Conservation (phyloP, 1,140 invertebrate genomes). For the Neodiprion virginianus region DNA sequence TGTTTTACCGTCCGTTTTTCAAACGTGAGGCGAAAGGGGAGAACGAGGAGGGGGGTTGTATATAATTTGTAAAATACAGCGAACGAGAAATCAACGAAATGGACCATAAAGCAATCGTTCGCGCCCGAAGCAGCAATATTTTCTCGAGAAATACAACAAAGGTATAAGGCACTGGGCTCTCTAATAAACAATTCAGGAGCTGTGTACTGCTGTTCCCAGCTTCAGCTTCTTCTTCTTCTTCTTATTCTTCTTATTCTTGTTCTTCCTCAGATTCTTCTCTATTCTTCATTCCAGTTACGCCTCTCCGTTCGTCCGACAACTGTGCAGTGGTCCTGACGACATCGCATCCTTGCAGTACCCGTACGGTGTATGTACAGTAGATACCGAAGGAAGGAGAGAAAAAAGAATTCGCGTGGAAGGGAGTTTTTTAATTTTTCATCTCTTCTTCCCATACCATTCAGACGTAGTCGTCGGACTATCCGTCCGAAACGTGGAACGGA, state of each 20-base stretch:
- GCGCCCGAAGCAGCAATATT: constrained; percentile 7
- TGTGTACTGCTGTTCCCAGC: not conserved
- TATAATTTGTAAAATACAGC: constrained; percentile 6
- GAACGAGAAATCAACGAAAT: constrained; percentile 8
- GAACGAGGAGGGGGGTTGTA: not conserved
- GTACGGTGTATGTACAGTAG: too few species aligned
- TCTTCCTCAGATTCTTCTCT: too few species aligned
- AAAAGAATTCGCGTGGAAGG: too few species aligned
- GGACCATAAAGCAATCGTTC: constrained; percentile 15
- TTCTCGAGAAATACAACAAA: constrained; percentile 3
- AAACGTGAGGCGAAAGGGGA: not conserved
- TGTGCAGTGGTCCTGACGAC: not conserved
- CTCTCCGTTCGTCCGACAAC: not conserved
- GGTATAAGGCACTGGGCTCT: not conserved
- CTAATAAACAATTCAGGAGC: constrained; percentile 4
- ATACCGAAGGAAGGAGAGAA: too few species aligned
- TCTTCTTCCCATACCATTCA: too few species aligned
- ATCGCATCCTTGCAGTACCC: too few species aligned
- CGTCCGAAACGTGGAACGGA: too few species aligned
- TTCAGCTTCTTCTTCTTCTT: not conserved
- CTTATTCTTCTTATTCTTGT: too few species aligned
- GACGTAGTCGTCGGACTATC: too few species aligned
- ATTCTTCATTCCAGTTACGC: not conserved
- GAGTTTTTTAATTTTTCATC: too few species aligned
- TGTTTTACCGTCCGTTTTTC: too few species aligned